phyloP scores from a whole-genome alignment of 2,113 vertebrate genomes.

The Casuarius casuarius region DNA sequence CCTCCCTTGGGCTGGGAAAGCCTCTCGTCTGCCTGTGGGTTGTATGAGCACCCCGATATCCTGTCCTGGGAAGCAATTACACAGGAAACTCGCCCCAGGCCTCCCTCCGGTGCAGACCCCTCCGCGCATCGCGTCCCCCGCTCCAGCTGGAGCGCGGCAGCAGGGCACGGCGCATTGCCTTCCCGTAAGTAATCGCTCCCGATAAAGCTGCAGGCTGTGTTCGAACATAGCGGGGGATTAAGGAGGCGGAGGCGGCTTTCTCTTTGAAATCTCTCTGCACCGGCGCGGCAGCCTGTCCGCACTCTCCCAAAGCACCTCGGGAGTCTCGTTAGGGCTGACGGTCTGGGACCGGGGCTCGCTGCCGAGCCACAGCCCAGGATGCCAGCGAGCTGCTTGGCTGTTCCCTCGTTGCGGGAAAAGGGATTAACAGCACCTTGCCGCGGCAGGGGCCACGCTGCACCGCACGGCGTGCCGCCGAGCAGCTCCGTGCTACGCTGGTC shows the following conservation, averaged over 20 bases:
- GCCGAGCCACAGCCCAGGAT: background rate
- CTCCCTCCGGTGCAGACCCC: background rate
- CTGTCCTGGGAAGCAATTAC: background rate
- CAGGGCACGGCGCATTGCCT: background rate
- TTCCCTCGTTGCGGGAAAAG: fast-evolving
- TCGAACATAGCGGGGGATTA: background rate
- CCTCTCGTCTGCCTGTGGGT: background rate
- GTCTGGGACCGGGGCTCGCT: too few species aligned
- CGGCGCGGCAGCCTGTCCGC: too few species aligned
- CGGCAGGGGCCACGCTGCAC: background rate
- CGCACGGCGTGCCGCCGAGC: background rate
- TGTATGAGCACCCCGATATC: background rate
- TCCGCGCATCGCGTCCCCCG: background rate
- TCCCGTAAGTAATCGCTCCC: background rate
- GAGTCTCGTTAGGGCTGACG: too few species aligned
- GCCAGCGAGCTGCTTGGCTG: background rate
- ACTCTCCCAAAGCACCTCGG: too few species aligned
- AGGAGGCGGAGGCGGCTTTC: background rate
- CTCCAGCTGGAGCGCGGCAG: background rate
- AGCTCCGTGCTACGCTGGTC: background rate
- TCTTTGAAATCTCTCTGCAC: too few species aligned
- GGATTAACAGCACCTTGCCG: fast-evolving
- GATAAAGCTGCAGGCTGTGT: background rate
- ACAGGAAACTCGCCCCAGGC: background rate
- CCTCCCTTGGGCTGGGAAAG: background rate